Conservation (phyloP, 1,140 invertebrate species). For the Aphelenchoides besseyi region DNA sequence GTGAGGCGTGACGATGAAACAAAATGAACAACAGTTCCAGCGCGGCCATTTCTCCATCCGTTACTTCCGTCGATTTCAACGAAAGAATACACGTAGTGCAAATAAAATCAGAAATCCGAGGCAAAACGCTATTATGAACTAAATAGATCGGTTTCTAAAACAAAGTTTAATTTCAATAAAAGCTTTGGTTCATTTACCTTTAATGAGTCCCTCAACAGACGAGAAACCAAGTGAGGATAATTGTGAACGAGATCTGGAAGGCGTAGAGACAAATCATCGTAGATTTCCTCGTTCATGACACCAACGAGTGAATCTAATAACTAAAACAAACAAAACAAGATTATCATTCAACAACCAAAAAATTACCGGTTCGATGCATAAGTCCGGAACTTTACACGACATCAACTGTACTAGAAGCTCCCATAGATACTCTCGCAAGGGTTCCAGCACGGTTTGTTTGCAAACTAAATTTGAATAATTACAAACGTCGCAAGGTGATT, state of each 20-base stretch:
- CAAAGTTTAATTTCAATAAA: background rate
- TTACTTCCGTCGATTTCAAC: background rate
- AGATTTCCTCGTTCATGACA: background rate
- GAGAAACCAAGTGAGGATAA: background rate
- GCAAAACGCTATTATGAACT: background rate
- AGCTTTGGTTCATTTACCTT: background rate
- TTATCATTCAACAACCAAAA: background rate
- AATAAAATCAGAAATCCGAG: background rate
- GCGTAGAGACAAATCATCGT: background rate
- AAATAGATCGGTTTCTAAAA: no score
- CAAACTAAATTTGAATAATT: background rate
- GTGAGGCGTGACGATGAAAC: background rate
- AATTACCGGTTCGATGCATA: background rate
- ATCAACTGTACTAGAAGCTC: background rate
- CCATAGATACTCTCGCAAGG: background rate
- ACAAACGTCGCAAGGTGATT: background rate
- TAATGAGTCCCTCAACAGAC: background rate
- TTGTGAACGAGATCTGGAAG: background rate
- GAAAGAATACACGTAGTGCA: background rate
- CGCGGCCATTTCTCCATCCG: background rate
- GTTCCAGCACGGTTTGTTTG: background rate
- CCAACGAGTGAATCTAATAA: background rate
- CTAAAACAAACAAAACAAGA: background rate
- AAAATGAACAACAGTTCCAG: conserved; percentile 2
- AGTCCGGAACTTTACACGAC: background rate